Percentiles rank a stretch among this genome's conserved stretches.
phyloP scores from a whole-genome alignment of 92 coral and sea anemone species.

The Palythoa grandis region DNA sequence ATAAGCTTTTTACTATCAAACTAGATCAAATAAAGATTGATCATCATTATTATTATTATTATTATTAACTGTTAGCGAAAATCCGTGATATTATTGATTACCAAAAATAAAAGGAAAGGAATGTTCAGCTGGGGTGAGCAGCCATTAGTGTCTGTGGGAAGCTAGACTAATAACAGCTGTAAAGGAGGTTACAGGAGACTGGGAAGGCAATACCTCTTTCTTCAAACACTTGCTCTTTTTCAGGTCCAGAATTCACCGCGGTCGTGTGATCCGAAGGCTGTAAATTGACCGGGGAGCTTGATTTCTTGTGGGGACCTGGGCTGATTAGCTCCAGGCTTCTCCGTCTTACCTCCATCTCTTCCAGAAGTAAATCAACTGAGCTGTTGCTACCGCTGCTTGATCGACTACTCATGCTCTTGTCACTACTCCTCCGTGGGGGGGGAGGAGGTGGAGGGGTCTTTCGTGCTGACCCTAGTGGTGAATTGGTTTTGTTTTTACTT shows the following conservation, averaged over 20 bases:
- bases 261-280: background rate
- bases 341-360: slow-evolving; percentile 72
- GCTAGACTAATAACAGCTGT: background rate
- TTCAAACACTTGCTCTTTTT: slow-evolving; percentile 36
- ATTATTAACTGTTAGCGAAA: too few relatives aligned
- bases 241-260: background rate
- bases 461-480: slow-evolving; percentile 15
- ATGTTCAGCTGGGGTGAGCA: background rate
- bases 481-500: slow-evolving; percentile 10
- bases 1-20: too few relatives aligned
- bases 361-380: slow-evolving; percentile 74
- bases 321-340: slow-evolving; percentile 67
- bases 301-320: slow-evolving; percentile 44
- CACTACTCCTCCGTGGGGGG: slow-evolving; percentile 48
- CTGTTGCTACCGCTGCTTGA: slow-evolving; percentile 63
- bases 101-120: background rate
- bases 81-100: too few relatives aligned
- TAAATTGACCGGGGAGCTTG: slow-evolving; percentile 56
- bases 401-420: slow-evolving; percentile 22
- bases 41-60: too few relatives aligned
- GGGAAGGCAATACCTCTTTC: slow-evolving; percentile 28
- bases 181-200: background rate
- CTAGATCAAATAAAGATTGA: too few relatives aligned
- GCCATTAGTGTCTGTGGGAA: background rate
- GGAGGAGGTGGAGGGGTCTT: slow-evolving; percentile 47